Evolutionary conservation across 2,888 invertebrate genomes (phyloP).

Genomic region (Hofmannophila pseudospretella): DNA sequence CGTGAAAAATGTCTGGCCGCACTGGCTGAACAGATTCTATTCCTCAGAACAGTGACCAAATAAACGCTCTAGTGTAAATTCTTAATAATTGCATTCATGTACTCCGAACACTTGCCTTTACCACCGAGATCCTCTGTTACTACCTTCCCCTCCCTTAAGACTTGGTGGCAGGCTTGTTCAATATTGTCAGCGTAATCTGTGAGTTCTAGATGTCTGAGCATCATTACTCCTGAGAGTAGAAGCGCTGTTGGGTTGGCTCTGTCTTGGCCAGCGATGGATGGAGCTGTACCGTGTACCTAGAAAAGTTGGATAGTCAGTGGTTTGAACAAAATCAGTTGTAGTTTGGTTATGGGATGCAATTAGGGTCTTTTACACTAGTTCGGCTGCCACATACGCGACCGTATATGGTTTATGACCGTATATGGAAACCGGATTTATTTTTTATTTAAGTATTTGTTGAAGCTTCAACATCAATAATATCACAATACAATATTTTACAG

Average conservation of each 20-base stretch:
- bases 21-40: background rate
- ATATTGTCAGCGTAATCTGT: slow-evolving; percentile 85
- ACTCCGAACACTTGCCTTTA: slow-evolving; percentile 93
- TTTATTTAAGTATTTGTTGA: too few relatives aligned
- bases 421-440: too few relatives aligned
- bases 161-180: slow-evolving; percentile 89
- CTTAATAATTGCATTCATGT: slow-evolving; percentile 90
- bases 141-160: slow-evolving; percentile 88
- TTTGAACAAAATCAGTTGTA: background rate
- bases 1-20: background rate
- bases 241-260: slow-evolving; percentile 99
- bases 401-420: too few relatives aligned
- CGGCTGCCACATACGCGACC: too few relatives aligned
- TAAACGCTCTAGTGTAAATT: slow-evolving; percentile 26
- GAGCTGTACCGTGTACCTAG: slow-evolving; percentile 97
- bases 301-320: slow-evolving; percentile 9
- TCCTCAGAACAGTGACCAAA: background rate
- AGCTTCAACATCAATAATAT: too few relatives aligned
- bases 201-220: slow-evolving; percentile 94
- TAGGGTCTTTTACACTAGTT: too few relatives aligned
- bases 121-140: slow-evolving; percentile 98
- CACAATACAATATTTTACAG: too few relatives aligned
- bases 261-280: slow-evolving; percentile 97
- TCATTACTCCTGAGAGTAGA: slow-evolving; percentile 97
- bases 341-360: too few relatives aligned